A percentile compares a stretch with the other conserved stretches of the same genome.
phyloP scores from a whole-genome alignment of 2,797 vertebrate species.

The Silurus lanzhouensis region DNA sequence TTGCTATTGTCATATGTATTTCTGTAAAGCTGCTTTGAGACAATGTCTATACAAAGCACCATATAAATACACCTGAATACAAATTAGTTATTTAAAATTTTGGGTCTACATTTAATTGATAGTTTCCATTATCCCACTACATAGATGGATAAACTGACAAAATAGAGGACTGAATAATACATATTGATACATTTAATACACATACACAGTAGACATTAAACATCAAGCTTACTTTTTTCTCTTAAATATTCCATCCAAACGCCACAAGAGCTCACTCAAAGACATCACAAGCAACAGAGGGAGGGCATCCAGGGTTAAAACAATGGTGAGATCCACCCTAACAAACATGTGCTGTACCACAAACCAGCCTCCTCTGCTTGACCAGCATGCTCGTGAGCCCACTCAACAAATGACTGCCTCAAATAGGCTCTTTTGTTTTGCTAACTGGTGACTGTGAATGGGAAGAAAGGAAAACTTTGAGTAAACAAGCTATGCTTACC shows the following conservation, averaged over 20 bases:
- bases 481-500: conserved; percentile 77
- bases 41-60: background rate
- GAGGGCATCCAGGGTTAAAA: conserved; percentile 72
- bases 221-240: conserved; percentile 45
- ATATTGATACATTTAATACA: background rate
- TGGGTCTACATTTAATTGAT: background rate
- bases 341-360: conserved; percentile 77
- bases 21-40: background rate
- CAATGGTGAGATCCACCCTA: conserved; percentile 75
- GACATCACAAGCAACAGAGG: conserved; percentile 54
- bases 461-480: conserved; percentile 73
- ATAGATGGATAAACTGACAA: no score
- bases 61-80: background rate
- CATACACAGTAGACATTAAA: conserved; percentile 48
- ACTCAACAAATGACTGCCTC: conserved; percentile 74
- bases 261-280: conserved; percentile 49
- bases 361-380: conserved; percentile 71
- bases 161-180: conserved; percentile 27
- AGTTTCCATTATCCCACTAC: background rate
- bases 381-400: conserved; percentile 71
- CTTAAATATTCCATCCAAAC: conserved; percentile 37
- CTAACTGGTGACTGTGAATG: conserved; percentile 70
- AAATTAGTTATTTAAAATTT: background rate
- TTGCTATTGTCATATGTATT: background rate
- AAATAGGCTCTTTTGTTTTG: conserved; percentile 74